Percentiles rank a stretch among this genome's conserved stretches.
These are phyloP conservation scores for Crocodylus rhombifer DNA, from an alignment of 2,797 vertebrate genomes.

Conservation along the genomic window DNA sequence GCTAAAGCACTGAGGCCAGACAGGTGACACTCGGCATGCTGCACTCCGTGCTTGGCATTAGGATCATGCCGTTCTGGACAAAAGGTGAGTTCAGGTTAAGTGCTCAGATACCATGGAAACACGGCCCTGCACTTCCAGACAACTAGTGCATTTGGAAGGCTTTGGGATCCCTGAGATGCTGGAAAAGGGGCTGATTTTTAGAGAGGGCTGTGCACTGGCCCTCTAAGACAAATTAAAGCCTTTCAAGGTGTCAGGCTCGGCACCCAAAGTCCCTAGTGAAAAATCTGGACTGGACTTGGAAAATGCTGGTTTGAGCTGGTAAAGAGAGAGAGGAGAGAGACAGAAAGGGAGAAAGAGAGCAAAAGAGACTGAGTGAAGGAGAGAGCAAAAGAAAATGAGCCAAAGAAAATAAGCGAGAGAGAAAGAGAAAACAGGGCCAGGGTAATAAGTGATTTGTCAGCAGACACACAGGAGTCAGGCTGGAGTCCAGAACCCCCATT, in stretches of 20 bases:
- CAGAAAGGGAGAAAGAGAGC: too few species aligned
- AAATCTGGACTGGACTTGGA: not conserved
- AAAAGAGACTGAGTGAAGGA: not conserved
- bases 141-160: constrained; percentile 30
- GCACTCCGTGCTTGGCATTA: rapidly evolving
- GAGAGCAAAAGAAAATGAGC: not conserved
- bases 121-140: not conserved
- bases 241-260: not conserved
- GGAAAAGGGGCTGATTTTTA: not conserved
- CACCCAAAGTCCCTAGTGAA: not conserved
- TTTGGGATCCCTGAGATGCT: not conserved
- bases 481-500: not conserved
- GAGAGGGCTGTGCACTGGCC: not conserved
- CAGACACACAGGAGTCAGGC: not conserved
- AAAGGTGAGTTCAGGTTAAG: not conserved
- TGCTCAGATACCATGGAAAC: constrained; percentile 43
- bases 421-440: not conserved
- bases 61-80: not conserved
- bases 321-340: not conserved
- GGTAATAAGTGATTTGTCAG: not conserved
- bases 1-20: not conserved
- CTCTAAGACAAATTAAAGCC: not conserved
- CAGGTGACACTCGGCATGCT: not conserved
- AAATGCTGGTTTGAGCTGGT: not conserved
- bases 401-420: not conserved